Conservation (phyloP, 2,888 invertebrate species). For the Lasioglossum calceatum region DNA sequence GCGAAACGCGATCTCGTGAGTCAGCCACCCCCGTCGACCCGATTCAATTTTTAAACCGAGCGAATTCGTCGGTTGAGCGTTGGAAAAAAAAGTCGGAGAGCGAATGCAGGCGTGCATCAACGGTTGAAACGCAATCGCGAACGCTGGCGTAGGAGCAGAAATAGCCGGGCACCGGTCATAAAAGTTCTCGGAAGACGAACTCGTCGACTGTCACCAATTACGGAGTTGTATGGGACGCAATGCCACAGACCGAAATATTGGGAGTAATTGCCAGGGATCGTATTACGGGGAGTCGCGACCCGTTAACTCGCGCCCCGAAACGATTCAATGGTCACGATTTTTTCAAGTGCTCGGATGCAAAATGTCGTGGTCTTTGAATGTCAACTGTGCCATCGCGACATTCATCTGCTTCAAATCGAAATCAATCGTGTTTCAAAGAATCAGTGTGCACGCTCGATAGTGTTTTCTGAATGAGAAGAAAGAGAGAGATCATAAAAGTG, state of each 20-base stretch:
- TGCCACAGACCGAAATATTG: slow-evolving; percentile 52
- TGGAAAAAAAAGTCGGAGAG: slow-evolving; percentile 19
- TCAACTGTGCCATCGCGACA: neutral
- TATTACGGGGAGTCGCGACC: slow-evolving; percentile 38
- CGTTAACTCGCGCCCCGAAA: neutral
- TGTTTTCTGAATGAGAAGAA: neutral
- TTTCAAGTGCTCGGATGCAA: neutral
- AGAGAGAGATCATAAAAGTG: neutral
- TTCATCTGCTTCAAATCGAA: too few species aligned
- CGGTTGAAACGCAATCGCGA: slow-evolving; percentile 47
- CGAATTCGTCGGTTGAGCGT: neutral
- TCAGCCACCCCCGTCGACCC: slow-evolving; percentile 54
- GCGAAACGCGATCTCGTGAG: slow-evolving; percentile 44
- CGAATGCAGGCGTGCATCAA: slow-evolving; percentile 44
- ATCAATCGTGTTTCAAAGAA: neutral
- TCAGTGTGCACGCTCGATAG: neutral
- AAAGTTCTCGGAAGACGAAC: slow-evolving; percentile 59
- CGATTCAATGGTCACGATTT: neutral
- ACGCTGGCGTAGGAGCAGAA: slow-evolving; percentile 45
- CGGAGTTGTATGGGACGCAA: slow-evolving; percentile 39
- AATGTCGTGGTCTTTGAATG: neutral
- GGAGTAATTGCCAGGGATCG: slow-evolving; percentile 54
- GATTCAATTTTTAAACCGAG: slow-evolving; percentile 67
- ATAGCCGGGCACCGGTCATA: slow-evolving; percentile 55
- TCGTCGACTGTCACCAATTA: slow-evolving; percentile 58